Percentiles rank a stretch among this genome's conserved stretches.
Evolutionary conservation across 2,888 invertebrate genomes (phyloP).

Genomic region (Mythimna ferrago): DNA sequence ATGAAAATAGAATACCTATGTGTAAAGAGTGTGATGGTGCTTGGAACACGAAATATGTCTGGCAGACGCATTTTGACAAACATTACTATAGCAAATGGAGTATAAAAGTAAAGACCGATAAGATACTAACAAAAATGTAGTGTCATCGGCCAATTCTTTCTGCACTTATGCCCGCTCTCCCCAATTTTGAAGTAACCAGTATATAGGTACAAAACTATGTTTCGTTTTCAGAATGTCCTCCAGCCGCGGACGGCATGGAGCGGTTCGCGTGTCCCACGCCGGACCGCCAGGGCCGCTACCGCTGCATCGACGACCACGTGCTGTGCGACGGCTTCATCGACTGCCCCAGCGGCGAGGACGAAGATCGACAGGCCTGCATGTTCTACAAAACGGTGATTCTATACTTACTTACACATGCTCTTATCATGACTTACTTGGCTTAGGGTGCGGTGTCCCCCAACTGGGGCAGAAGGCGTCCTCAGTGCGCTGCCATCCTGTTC

Average conservation of each 20-base stretch:
- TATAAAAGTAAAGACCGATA: neutral
- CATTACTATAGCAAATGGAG: neutral
- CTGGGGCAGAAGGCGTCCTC: too few species aligned
- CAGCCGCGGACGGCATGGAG: slow-evolving; percentile 98
- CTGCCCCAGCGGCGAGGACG: slow-evolving; percentile 98
- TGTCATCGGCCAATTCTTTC: neutral
- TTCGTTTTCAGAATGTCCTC: slow-evolving; percentile 95
- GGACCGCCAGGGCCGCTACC: slow-evolving; percentile 97
- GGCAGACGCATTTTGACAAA: neutral
- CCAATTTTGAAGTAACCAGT: neutral
- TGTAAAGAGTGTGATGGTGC: neutral
- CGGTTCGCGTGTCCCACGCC: slow-evolving; percentile 98
- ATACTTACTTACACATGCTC: slow-evolving; percentile 24
- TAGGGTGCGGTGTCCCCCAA: too few species aligned
- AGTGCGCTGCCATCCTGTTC: too few species aligned
- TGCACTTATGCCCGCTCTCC: neutral
- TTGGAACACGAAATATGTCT: neutral
- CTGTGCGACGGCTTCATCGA: slow-evolving; percentile 98
- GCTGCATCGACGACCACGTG: slow-evolving; percentile 98
- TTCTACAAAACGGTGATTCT: slow-evolving; percentile 97
- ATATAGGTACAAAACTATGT: neutral
- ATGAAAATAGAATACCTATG: neutral
- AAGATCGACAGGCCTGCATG: slow-evolving; percentile 98
- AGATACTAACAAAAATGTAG: neutral
- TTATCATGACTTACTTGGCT: too few species aligned